phyloP scores from a whole-genome alignment of 2,797 vertebrate species.

The Gorsachius magnificus region DNA sequence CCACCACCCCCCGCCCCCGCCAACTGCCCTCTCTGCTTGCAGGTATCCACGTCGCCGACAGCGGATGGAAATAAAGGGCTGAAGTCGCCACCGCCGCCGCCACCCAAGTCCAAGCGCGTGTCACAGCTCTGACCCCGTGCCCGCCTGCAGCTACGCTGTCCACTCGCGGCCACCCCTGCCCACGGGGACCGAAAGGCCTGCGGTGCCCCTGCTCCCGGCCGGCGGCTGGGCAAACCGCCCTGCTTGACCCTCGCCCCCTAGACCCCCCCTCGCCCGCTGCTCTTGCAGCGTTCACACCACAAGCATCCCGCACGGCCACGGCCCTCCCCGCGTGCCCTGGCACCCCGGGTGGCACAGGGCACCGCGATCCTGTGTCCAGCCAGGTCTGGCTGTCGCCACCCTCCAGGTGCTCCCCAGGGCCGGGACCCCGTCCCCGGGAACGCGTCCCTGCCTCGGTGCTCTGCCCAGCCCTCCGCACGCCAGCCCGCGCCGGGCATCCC shows the following conservation, averaged over 20 bases:
- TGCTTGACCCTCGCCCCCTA: not conserved
- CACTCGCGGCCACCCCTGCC: not conserved
- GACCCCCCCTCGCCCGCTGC: not conserved
- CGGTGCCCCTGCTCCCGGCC: not conserved
- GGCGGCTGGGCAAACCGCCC: too few species aligned
- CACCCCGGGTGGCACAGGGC: not conserved
- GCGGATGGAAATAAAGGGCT: not conserved
- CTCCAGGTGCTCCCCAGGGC: not conserved
- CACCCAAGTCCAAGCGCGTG: not conserved
- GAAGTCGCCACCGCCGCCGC: not conserved
- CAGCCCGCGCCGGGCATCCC: not conserved
- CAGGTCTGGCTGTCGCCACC: not conserved
- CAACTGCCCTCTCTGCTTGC: rapidly evolving
- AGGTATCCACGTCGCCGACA: rapidly evolving
- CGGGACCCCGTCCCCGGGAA: not conserved
- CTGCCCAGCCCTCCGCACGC: not conserved
- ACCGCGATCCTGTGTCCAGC: rapidly evolving
- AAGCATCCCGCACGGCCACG: rapidly evolving
- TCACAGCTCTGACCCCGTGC: not conserved
- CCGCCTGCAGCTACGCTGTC: rapidly evolving
- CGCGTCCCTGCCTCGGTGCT: not conserved
- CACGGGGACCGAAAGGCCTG: rapidly evolving
- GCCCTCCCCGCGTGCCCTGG: too few species aligned
- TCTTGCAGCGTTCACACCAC: too few species aligned
- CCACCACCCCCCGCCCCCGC: rapidly evolving